Evolutionary conservation across 2,797 vertebrate species (phyloP).

Genomic region (Sciurus carolinensis): DNA sequence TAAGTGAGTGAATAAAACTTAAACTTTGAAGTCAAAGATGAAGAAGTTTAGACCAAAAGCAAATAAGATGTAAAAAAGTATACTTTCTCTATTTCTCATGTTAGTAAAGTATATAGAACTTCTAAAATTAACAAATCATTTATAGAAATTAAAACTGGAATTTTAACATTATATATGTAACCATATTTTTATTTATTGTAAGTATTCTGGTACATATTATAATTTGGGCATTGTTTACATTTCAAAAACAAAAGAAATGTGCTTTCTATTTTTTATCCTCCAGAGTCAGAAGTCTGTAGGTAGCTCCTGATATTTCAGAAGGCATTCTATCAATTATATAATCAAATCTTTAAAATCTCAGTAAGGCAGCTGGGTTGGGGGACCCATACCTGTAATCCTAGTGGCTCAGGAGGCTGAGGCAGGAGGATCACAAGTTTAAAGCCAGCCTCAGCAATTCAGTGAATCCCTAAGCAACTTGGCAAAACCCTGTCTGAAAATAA

Average conservation of each 20-base stretch:
- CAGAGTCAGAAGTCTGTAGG: background rate
- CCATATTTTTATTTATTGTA: background rate
- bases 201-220: background rate
- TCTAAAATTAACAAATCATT: background rate
- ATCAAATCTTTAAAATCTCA: background rate
- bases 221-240: conserved; percentile 13
- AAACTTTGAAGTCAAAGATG: background rate
- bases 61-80: conserved; percentile 15
- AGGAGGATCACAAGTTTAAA: too few relatives aligned
- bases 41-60: background rate
- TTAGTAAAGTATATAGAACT: background rate
- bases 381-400: too few relatives aligned
- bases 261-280: background rate
- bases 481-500: too few relatives aligned
- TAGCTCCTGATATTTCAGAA: conserved; percentile 17
- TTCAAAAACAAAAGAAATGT: conserved; percentile 31
- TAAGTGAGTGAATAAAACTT: background rate
- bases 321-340: background rate
- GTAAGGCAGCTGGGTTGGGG: background rate
- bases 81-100: background rate
- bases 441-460: too few relatives aligned
- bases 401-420: too few relatives aligned
- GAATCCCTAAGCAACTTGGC: too few relatives aligned
- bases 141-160: background rate
- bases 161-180: background rate